phyloP scores from a whole-genome alignment of 2,113 vertebrate species.

The Amphilophus citrinellus region DNA sequence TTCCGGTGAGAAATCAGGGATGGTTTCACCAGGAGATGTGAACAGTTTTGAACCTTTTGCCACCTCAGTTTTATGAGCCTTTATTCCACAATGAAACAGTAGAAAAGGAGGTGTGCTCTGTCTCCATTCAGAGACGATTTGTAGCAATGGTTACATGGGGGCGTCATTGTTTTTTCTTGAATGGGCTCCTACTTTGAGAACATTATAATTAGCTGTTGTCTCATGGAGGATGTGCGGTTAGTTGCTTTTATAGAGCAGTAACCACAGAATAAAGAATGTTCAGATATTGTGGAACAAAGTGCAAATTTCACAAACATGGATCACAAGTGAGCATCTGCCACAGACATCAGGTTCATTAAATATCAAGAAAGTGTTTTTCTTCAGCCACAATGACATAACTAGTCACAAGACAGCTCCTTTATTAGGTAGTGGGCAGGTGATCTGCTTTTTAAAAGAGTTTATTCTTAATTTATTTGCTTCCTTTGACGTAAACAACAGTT shows the following conservation, averaged over 20 bases:
- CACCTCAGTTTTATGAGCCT: neutral
- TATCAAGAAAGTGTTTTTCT: neutral
- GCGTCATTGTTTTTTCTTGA: slow-evolving; percentile 53
- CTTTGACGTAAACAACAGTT: slow-evolving; percentile 49
- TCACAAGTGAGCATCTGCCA: slow-evolving; percentile 20
- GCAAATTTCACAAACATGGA: slow-evolving; percentile 8
- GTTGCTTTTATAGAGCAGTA: slow-evolving; percentile 59
- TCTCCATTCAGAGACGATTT: slow-evolving; percentile 27
- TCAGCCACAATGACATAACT: slow-evolving; percentile 6
- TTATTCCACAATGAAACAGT: neutral
- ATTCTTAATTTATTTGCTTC: slow-evolving; percentile 30
- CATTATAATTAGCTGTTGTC: slow-evolving; percentile 63
- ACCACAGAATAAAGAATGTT: slow-evolving; percentile 30
- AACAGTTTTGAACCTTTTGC: neutral
- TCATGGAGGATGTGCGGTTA: slow-evolving; percentile 48
- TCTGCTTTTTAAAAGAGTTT: neutral
- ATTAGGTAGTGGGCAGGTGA: neutral
- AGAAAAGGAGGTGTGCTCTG: slow-evolving; percentile 18
- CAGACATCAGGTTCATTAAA: slow-evolving; percentile 6
- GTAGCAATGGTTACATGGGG: slow-evolving; percentile 43
- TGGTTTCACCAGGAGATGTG: neutral
- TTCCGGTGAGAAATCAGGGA: neutral
- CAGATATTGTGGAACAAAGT: slow-evolving; percentile 22
- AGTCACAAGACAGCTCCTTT: neutral
- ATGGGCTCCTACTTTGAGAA: slow-evolving; percentile 25